Conservation (phyloP, 2,113 vertebrate genomes). For the Albula glossodonta region DNA sequence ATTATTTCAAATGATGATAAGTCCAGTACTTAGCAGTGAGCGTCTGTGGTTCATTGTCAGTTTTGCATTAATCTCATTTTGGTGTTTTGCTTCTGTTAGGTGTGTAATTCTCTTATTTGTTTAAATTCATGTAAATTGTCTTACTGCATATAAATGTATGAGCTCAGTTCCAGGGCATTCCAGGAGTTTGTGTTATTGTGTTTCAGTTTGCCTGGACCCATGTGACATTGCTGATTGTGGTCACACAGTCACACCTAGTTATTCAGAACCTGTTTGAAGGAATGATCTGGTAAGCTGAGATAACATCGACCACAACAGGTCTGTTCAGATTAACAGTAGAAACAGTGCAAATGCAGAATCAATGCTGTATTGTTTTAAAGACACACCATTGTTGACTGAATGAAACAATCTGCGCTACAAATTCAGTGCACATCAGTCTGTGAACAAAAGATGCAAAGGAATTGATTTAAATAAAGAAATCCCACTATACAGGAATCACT, state of each 20-base stretch:
- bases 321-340: neutral
- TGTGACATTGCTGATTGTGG: constrained; percentile 99
- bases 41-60: neutral
- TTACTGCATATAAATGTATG: neutral
- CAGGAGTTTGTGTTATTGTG: constrained; percentile 75
- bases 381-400: neutral
- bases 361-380: too few relatives aligned
- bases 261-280: constrained; percentile 99
- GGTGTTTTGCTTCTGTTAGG: neutral
- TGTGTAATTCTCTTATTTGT: constrained; percentile 5
- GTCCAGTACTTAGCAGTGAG: neutral
- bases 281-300: constrained; percentile 95
- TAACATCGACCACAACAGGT: neutral
- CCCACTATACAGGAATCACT: too few relatives aligned
- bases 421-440: too few relatives aligned
- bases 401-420: neutral
- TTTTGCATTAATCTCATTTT: neutral
- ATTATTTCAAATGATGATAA: neutral
- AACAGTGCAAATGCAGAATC: neutral
- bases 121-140: neutral
- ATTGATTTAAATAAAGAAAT: too few relatives aligned
- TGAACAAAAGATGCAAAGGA: too few relatives aligned
- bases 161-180: constrained; percentile 39
- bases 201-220: constrained; percentile 99
- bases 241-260: constrained; percentile 99